Evolutionary conservation across 2,797 vertebrate species (phyloP).

Genomic region (Sorex maritimensis): DNA sequence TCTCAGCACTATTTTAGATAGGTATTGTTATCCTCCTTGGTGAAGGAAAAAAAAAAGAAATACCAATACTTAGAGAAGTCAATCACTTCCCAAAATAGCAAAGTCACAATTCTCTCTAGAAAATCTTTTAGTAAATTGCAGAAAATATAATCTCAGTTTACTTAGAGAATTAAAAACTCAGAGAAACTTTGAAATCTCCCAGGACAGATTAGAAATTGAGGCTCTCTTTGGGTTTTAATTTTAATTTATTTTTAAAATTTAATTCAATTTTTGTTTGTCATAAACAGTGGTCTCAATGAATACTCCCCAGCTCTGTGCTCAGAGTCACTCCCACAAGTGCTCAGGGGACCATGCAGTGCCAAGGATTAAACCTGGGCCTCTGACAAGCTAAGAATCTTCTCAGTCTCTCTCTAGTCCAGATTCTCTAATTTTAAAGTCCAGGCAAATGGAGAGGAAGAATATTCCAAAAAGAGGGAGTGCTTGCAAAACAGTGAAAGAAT

Average conservation of each 20-base stretch:
- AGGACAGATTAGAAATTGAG: neutral
- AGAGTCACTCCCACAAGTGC: too few relatives aligned
- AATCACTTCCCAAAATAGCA: neutral
- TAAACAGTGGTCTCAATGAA: too few relatives aligned
- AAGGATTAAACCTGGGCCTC: too few relatives aligned
- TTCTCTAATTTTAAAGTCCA: neutral
- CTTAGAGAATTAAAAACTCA: neutral
- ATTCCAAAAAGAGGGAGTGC: neutral
- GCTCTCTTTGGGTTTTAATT: neutral
- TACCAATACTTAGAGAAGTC: neutral
- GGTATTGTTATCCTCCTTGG: neutral
- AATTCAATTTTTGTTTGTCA: too few relatives aligned
- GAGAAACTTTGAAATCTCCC: neutral
- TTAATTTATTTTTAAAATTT: too few relatives aligned
- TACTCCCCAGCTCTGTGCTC: too few relatives aligned
- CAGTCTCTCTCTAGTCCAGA: too few relatives aligned
- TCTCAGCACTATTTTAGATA: neutral
- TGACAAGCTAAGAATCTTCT: too few relatives aligned
- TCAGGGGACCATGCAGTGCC: too few relatives aligned
- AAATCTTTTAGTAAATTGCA: neutral
- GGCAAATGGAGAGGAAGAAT: neutral
- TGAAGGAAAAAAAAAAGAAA: neutral
- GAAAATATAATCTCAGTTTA: neutral
- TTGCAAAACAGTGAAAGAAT: neutral
- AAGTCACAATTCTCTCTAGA: neutral